Conservation (phyloP, 2,113 vertebrate species). For the Colistium nudipinnis region DNA sequence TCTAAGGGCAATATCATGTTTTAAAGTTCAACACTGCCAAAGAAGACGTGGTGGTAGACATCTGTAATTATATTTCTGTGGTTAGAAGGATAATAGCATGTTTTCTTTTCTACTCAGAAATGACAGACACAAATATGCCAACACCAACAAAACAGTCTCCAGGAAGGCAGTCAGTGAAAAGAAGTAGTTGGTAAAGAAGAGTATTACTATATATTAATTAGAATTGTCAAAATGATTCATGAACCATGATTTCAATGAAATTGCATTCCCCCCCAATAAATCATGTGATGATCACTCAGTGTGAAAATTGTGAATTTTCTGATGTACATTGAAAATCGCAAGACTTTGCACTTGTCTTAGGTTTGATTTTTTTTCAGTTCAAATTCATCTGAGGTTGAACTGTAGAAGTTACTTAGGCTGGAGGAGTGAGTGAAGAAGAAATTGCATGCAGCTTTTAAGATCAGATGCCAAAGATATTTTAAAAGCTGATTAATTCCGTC, state of each 20-base stretch:
- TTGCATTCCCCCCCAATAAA: constrained; percentile 34
- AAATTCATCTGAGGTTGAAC: not conserved
- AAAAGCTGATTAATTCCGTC: not conserved
- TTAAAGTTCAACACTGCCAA: too few species aligned
- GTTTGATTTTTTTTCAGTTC: not conserved
- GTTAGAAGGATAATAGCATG: not conserved
- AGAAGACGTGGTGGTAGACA: not conserved
- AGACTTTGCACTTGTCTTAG: not conserved
- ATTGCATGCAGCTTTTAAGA: not conserved
- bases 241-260: constrained; percentile 41
- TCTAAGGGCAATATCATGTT: too few species aligned
- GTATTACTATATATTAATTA: not conserved
- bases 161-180: constrained; percentile 74
- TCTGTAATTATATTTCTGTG: not conserved
- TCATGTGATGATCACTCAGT: constrained; percentile 22
- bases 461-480: not conserved
- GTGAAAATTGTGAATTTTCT: not conserved
- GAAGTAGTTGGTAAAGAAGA: constrained; percentile 55
- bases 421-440: not conserved
- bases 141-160: constrained; percentile 80
- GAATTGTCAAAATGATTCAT: not conserved
- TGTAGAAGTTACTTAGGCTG: not conserved
- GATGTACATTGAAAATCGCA: not conserved
- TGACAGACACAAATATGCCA: constrained; percentile 83
- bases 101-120: constrained; percentile 74